A percentile compares a stretch with the other conserved stretches of the same genome.
Conservation (phyloP, 1,140 invertebrate species). For the Contarinia nasturtii region DNA sequence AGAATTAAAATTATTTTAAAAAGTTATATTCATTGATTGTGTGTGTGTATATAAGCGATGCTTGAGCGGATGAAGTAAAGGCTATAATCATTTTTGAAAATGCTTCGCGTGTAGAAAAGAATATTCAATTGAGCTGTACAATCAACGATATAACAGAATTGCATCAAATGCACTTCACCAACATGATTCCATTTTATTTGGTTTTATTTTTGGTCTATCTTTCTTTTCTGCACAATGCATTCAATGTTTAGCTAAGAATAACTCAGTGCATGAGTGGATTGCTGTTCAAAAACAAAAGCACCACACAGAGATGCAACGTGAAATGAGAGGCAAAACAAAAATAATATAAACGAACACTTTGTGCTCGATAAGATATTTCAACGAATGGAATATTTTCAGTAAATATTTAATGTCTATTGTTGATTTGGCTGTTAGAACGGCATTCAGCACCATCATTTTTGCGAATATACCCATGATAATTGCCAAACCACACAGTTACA, state of each 20-base stretch:
- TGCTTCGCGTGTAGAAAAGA: neutral
- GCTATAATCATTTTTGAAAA: neutral
- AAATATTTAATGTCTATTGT: too few relatives aligned
- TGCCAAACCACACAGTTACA: too few relatives aligned
- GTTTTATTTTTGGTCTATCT: neutral
- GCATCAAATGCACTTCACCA: too few relatives aligned
- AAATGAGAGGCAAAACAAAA: neutral
- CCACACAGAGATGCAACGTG: neutral
- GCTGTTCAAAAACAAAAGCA: neutral
- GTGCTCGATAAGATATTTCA: conserved; percentile 5
- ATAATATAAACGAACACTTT: too few relatives aligned
- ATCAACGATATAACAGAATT: too few relatives aligned
- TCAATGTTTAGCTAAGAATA: neutral
- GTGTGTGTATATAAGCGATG: neutral
- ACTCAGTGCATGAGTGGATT: neutral
- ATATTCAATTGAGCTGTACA: too few relatives aligned
- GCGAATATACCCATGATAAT: too few relatives aligned
- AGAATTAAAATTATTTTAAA: neutral
- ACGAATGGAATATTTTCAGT: conserved; percentile 13
- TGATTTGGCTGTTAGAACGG: too few relatives aligned
- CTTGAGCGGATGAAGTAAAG: neutral
- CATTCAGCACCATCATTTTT: too few relatives aligned
- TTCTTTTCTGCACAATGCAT: neutral
- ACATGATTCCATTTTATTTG: neutral
- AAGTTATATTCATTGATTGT: neutral